Base-by-base conservation (phyloP, 1,140 invertebrate species). In the Sycobia sp. region DNA sequence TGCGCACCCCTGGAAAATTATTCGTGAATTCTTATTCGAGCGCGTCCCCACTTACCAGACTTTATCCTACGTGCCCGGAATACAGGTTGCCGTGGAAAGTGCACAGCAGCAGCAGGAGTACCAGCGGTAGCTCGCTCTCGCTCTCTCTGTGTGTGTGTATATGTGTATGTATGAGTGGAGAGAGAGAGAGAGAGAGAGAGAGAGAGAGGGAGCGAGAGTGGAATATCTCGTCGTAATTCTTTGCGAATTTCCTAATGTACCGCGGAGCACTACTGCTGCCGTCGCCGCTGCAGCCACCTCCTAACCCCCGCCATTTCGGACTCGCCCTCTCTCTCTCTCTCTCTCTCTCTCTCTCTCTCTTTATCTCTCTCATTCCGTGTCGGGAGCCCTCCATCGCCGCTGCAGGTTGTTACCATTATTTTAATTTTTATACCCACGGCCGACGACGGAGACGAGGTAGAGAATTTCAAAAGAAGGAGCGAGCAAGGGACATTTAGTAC, bases 11-110 rank as follows among this genome's bases (percentile, higher is more conserved):
- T 34, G 43, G 65, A 25, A 69, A 72, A 72, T 72, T 72, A 72
- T 72, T 72, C 71, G 62, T 20, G 62, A 72, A 72, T 72, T 71
- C 69, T 72, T 69, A 72, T 71, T 69, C 65, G 65, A 64, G 69
- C 69, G 58, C 61, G 59, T 69, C 62, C 60, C 64, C 64, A 61
- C 68, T 70, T 67, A 69, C 68, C 61, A 59, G 70, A 70, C 67
- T 68, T 68, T 65, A 67, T 66, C 66, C 66, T 69, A 70, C 71
- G 71, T 72, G 71, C 53, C 55, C 36, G 60, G 67, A 70, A 72
- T 72, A 69, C 65, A 29, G 39, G 39, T 13, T 34, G 18, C n/a
- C n/a, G n/a, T n/a, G n/a, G n/a, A n/a, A n/a, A n/a, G n/a, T n/a
- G n/a, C n/a, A n/a, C n/a, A n/a, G n/a, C n/a, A n/a, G n/a, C n/a